Evolutionary conservation across 2,888 invertebrate genomes (phyloP), one percentile per base, ranked within the genome.

Genomic region (Heliconius charithonia): DNA sequence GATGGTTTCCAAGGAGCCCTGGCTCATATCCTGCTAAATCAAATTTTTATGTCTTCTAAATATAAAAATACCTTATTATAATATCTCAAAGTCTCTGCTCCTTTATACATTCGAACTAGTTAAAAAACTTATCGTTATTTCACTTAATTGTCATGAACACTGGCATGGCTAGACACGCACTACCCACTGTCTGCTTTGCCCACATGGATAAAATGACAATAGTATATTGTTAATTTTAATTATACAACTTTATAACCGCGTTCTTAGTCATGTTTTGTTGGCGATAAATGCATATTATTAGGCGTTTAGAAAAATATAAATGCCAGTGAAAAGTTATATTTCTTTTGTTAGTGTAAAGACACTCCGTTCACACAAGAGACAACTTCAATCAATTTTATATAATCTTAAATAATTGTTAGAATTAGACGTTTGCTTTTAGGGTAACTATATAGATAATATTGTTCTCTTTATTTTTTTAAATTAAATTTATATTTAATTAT

Each of bases 131-230:
- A 45, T 45, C 45, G 45, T 45, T 19, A 45, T 19, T 19, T 7
- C 2, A 19, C 0, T 51, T 51, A 19, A 59, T 59, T n/a, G 4
- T 10, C 12, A 59, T 59, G n/a, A 59, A 59, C 12, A 12, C 25
- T 25, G 41, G 67, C 67, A n/a, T 67, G 32, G 3, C 32, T 37
- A 67, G 12, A n/a, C 10, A 32, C 3, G 37, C n/a, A n/a, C 10
- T 32, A 19, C 22, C 19, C 19, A 41, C 4, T 3, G 67, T 67
- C 67, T 67, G 25, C 37, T 67, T 25, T 25, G 67, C 41, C 41
- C 67, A 67, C 67, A 41, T 37, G 67, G 7, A 41, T 67, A 2
- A n/a, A 41, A 67, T 67, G 25, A n/a, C 37, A 67, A 41, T 67
- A 25, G 37, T n/a, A 41, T 63, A 29, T 19, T 63, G 2, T n/a